Percentiles rank a stretch among this genome's conserved stretches.
Conservation (phyloP, 2,888 invertebrate genomes). For the Lochmaea crataegi region DNA sequence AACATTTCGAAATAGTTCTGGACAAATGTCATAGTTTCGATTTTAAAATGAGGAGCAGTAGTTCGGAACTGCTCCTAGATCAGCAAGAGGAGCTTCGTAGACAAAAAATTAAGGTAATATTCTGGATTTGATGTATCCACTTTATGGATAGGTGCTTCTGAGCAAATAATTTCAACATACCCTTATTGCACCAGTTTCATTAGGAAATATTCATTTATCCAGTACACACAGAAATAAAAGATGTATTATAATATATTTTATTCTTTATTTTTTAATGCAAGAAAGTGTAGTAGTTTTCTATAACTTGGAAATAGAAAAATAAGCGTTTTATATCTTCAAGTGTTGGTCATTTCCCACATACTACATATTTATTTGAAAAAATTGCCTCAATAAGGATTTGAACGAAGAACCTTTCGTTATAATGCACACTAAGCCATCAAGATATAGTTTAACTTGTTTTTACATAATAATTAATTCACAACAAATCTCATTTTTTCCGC, state of each 20-base stretch:
- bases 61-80: conserved; percentile 82
- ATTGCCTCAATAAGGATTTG: too few relatives aligned
- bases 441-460: neutral
- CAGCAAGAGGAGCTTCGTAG: conserved; percentile 77
- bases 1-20: conserved; percentile 43
- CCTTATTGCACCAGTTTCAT: too few relatives aligned
- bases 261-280: neutral
- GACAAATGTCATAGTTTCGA: conserved; percentile 61
- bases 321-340: too few relatives aligned
- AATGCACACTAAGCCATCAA: too few relatives aligned
- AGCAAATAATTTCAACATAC: neutral
- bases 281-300: neutral
- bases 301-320: neutral
- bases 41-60: conserved; percentile 76
- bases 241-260: too few relatives aligned
- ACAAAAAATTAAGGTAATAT: conserved; percentile 68
- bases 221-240: too few relatives aligned
- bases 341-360: too few relatives aligned
- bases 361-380: neutral
- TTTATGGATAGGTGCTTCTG: conserved; percentile 1
- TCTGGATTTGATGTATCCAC: neutral
- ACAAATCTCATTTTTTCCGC: neutral
- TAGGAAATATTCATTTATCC: too few relatives aligned
- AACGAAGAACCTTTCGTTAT: too few relatives aligned
- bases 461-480: neutral